Evolutionary conservation across 2,797 vertebrate genomes (phyloP).

Genomic region (Nyctalus aviator): DNA sequence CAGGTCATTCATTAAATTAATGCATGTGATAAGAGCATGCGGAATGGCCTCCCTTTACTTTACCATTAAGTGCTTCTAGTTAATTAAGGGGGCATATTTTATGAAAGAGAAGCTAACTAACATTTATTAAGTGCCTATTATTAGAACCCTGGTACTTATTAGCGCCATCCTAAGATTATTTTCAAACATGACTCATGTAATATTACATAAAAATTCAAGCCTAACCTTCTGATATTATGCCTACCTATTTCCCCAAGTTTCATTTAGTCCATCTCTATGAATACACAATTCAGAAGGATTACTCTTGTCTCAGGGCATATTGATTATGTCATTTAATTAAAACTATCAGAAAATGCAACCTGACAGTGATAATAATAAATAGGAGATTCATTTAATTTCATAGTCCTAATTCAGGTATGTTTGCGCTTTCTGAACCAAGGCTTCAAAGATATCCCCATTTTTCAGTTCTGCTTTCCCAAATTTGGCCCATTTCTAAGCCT

Average conservation of each 20-base stretch:
- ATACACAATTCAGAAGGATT: neutral
- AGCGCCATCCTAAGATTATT: neutral
- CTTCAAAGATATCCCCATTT: neutral
- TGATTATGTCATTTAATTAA: neutral
- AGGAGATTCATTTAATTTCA: neutral
- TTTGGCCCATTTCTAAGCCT: neutral
- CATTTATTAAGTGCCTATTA: slow-evolving; percentile 52
- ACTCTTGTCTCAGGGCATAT: neutral
- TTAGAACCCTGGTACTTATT: neutral
- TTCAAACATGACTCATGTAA: neutral
- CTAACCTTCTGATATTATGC: neutral
- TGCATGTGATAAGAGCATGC: neutral
- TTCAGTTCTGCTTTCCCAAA: neutral
- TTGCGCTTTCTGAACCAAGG: neutral
- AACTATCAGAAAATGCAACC: neutral
- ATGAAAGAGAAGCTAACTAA: slow-evolving; percentile 12
- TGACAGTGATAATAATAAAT: neutral
- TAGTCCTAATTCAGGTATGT: neutral
- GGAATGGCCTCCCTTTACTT: neutral
- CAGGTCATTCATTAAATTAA: slow-evolving; percentile 37
- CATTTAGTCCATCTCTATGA: neutral
- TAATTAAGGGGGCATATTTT: slow-evolving; percentile 70
- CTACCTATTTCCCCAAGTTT: neutral
- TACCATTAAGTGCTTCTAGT: slow-evolving; percentile 47
- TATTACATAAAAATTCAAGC: neutral